phyloP scores from a whole-genome alignment of 2,113 vertebrate species.

The Zeus faber region DNA sequence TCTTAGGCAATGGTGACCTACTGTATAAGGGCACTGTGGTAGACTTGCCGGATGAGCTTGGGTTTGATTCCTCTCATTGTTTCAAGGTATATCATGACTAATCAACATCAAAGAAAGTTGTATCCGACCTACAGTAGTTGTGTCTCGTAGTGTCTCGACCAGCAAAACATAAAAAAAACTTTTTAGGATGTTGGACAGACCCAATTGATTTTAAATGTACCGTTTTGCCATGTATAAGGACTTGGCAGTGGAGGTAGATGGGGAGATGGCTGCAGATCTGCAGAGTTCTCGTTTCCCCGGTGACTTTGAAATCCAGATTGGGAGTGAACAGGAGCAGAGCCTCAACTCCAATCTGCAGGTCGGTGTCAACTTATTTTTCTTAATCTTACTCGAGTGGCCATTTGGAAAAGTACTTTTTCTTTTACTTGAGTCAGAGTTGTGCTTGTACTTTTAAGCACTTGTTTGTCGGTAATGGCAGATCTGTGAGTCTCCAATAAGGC shows the following conservation, averaged over 20 bases:
- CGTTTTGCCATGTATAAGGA: conserved; percentile 49
- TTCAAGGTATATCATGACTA: conserved; percentile 60
- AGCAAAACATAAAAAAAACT: not conserved
- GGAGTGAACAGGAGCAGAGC: conserved; percentile 31
- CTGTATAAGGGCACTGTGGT: conserved; percentile 63
- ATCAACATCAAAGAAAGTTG: no score
- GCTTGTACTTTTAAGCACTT: no score
- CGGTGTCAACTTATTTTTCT: not conserved
- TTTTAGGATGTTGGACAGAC: not conserved
- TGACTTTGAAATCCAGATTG: conserved; percentile 55
- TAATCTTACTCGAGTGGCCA: no score
- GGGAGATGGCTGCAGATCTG: conserved; percentile 60
- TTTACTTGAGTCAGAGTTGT: no score
- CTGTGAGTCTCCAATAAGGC: no score
- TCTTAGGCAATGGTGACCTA: conserved; percentile 49
- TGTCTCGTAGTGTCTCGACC: no score
- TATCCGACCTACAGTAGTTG: no score
- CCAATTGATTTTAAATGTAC: not conserved
- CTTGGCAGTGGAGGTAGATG: conserved; percentile 45
- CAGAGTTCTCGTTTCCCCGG: conserved; percentile 58
- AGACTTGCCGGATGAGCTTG: conserved; percentile 57
- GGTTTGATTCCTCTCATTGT: conserved; percentile 62
- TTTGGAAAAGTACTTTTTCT: no score
- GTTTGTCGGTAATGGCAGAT: no score
- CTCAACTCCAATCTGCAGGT: conserved; percentile 43